phyloP scores from a whole-genome alignment of 2,113 vertebrate species.

The Aegotheles bennettii region DNA sequence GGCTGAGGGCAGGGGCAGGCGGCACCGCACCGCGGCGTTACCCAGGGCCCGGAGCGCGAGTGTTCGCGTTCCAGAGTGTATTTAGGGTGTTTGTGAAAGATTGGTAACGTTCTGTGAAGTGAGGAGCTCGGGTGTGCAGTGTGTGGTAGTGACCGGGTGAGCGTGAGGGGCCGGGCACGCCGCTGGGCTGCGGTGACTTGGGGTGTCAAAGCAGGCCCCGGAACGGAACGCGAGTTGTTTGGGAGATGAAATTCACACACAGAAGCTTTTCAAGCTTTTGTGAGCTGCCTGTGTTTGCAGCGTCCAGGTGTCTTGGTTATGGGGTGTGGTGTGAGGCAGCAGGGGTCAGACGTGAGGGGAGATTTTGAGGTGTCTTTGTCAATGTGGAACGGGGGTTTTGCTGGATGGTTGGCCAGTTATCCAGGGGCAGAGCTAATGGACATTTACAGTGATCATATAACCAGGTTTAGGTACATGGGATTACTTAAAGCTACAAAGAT shows the following conservation, averaged over 20 bases:
- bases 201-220: rapidly evolving
- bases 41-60: too few species aligned
- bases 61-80: rapidly evolving
- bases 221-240: background rate
- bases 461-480: background rate
- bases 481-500: background rate
- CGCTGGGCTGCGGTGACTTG: background rate
- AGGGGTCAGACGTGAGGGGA: rapidly evolving
- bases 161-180: background rate
- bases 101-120: background rate
- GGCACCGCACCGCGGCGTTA: too few species aligned
- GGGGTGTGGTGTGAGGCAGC: background rate
- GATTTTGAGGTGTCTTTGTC: background rate
- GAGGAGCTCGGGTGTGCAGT: background rate
- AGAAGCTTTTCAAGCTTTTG: background rate
- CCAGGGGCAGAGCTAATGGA: background rate
- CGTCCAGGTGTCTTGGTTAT: background rate
- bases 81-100: background rate
- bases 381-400: background rate
- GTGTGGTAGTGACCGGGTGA: background rate
- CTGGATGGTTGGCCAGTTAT: background rate
- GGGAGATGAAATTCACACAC: background rate
- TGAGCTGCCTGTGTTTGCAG: background rate
- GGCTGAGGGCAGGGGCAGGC: rapidly evolving
- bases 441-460: background rate